phyloP scores from a whole-genome alignment of 2,113 vertebrate species.

The Anolis sagrei region DNA sequence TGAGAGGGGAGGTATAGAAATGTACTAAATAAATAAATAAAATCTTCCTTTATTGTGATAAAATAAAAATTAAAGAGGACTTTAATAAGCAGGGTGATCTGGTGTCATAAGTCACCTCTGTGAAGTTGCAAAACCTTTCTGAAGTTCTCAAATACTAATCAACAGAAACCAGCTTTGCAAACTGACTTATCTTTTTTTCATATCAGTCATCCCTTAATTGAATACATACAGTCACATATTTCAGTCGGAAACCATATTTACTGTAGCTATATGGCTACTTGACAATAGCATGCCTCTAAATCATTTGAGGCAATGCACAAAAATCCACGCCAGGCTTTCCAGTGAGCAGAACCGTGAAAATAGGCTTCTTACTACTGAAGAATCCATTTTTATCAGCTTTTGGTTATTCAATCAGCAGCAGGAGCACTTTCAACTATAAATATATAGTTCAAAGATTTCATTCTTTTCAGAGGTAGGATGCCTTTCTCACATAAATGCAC shows the following conservation, averaged over 20 bases:
- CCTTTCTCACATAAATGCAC: not conserved
- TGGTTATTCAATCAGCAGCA: slow-evolving; percentile 50
- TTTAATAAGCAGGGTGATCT: not conserved
- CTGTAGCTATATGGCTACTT: not conserved
- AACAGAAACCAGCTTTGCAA: not conserved
- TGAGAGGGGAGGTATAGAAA: no score
- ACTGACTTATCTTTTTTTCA: not conserved
- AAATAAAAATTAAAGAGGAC: not conserved
- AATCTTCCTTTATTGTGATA: not conserved
- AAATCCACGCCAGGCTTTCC: slow-evolving; percentile 62
- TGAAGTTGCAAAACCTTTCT: not conserved
- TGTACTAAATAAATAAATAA: no score
- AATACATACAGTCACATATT: not conserved
- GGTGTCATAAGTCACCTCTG: not conserved
- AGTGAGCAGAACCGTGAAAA: slow-evolving; percentile 13
- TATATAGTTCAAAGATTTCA: slow-evolving; percentile 43
- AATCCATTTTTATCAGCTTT: slow-evolving; percentile 68
- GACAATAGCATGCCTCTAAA: not conserved
- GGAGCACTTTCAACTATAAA: slow-evolving; percentile 9
- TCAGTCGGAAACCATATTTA: not conserved
- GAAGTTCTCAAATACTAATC: not conserved
- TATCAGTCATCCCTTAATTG: not conserved
- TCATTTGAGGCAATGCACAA: not conserved
- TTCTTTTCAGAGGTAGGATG: not conserved
- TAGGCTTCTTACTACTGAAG: slow-evolving; percentile 53